Percentiles rank a stretch among this genome's conserved stretches.
phyloP scores from a whole-genome alignment of 1,140 invertebrate species.

The Phthorimaea operculella region DNA sequence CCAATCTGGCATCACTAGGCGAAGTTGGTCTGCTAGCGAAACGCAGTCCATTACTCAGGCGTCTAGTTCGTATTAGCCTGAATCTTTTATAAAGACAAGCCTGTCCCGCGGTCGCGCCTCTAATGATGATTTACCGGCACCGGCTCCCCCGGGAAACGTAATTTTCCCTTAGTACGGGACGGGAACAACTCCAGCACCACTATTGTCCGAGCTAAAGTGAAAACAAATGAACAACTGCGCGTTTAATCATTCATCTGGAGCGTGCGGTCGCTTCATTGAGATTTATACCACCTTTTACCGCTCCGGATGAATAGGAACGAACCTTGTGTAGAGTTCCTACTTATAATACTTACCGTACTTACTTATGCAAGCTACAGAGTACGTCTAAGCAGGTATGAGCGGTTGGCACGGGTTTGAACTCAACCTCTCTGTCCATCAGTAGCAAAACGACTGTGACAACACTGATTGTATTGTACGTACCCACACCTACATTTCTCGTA shows the following conservation, averaged over 20 bases:
- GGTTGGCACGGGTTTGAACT: too few relatives aligned
- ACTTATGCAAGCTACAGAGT: too few relatives aligned
- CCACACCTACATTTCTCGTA: too few relatives aligned
- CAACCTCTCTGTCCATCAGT: too few relatives aligned
- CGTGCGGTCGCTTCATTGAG: constrained; percentile 45
- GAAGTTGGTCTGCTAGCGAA: background rate
- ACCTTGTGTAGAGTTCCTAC: too few relatives aligned
- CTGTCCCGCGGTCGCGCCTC: constrained; percentile 35
- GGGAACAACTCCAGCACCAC: constrained; percentile 16
- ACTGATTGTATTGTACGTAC: too few relatives aligned
- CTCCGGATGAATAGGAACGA: constrained; percentile 10
- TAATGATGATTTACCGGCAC: constrained; percentile 60
- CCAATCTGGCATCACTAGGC: too few relatives aligned
- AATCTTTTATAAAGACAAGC: constrained; percentile 60
- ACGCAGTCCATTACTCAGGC: constrained; percentile 29
- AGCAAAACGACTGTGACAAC: too few relatives aligned
- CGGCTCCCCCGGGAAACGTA: constrained; percentile 50
- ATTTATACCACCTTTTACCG: constrained; percentile 47
- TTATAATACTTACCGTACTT: too few relatives aligned
- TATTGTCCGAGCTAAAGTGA: constrained; percentile 50
- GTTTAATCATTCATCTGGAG: constrained; percentile 59
- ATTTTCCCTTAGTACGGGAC: constrained; percentile 50
- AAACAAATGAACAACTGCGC: constrained; percentile 52
- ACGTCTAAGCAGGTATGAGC: too few relatives aligned
- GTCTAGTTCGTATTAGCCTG: constrained; percentile 55